phyloP scores from a whole-genome alignment of 2,797 vertebrate species.

The Alfaro cultratus region DNA sequence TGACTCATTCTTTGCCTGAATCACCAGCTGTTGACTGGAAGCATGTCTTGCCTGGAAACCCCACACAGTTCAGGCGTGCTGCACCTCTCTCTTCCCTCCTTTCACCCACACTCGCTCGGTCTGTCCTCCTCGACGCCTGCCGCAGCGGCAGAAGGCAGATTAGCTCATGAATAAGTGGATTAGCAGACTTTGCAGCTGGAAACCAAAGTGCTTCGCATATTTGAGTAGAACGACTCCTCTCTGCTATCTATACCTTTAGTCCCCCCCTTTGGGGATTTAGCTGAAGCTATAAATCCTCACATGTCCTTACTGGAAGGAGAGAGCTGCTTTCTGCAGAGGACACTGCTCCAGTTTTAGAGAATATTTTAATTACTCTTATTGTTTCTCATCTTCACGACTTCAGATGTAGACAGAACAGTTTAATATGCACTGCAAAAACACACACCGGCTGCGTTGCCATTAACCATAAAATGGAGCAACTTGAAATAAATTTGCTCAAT shows the following conservation, averaged over 20 bases:
- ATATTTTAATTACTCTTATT: constrained; percentile 65
- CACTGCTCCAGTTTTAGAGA: constrained; percentile 57
- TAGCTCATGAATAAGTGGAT: constrained; percentile 88
- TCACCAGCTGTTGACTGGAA: constrained; percentile 38
- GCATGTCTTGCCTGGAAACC: constrained; percentile 56
- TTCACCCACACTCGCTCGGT: constrained; percentile 67
- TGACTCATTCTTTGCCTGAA: constrained; percentile 29
- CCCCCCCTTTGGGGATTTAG: constrained; percentile 77
- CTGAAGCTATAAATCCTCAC: constrained; percentile 82
- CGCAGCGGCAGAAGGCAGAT: constrained; percentile 82
- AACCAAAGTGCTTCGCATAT: constrained; percentile 85
- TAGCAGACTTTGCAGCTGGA: constrained; percentile 86
- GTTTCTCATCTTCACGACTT: constrained; percentile 60
- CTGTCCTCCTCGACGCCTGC: constrained; percentile 73
- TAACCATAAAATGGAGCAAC: too few relatives aligned
- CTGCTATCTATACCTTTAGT: constrained; percentile 85
- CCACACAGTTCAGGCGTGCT: constrained; percentile 50
- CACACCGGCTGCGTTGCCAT: too few relatives aligned
- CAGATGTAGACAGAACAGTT: constrained; percentile 25
- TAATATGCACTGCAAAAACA: too few relatives aligned
- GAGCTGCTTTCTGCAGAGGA: constrained; percentile 57
- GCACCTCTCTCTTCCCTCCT: constrained; percentile 54
- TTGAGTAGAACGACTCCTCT: constrained; percentile 79
- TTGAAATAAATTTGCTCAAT: too few relatives aligned
- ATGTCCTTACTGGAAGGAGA: constrained; percentile 59